Percentiles rank a stretch among this genome's conserved stretches.
These are phyloP conservation scores for Xiphophorus birchmanni DNA, from an alignment of 2,797 vertebrate genomes.

Conservation along the genomic window DNA sequence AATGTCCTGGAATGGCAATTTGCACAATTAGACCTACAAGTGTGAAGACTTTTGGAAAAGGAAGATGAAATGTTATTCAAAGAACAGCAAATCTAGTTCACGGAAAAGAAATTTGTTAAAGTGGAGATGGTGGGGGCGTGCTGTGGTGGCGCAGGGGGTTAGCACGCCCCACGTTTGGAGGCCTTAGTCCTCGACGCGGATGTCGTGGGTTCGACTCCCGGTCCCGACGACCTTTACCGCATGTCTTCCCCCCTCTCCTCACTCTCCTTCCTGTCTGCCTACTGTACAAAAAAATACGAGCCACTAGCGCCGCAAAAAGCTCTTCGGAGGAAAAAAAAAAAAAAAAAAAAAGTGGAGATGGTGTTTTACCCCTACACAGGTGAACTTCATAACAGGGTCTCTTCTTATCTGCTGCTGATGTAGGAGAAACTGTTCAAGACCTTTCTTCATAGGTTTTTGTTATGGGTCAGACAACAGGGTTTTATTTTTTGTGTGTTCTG, in stretches of 20 bases:
- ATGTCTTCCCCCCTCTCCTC: no score
- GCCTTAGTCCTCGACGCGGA: no score
- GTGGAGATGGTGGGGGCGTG: background rate
- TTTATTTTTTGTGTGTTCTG: background rate
- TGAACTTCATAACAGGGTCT: constrained; percentile 33
- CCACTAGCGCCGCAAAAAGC: no score
- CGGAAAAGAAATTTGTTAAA: background rate
- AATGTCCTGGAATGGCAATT: background rate
- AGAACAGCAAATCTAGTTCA: background rate
- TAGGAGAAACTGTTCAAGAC: constrained; percentile 13
- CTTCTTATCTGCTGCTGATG: constrained; percentile 34
- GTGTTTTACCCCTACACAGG: constrained; percentile 32
- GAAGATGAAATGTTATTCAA: background rate
- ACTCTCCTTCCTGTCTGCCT: no score
- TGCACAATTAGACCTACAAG: background rate
- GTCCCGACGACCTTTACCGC: no score
- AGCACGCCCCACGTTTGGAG: no score
- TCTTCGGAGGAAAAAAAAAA: no score
- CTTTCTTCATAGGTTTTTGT: constrained; percentile 1
- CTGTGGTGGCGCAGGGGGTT: no score
- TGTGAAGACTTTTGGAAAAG: background rate
- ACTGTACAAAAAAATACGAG: no score
- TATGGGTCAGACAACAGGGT: background rate
- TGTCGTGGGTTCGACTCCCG: no score
- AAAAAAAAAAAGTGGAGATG: background rate